Conservation (phyloP, 2,113 vertebrate species). For the human region GRCh38 chr9:119686001-119686500, state of each 20-base stretch:
- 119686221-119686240: background rate
- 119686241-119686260: accelerated
- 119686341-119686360: background rate
- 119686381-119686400: background rate
- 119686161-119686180: background rate
- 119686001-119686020: constrained; percentile 42
- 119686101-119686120: background rate
- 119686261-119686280: background rate
- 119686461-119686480: background rate
- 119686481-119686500: background rate
- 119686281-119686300: background rate
- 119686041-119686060: constrained; percentile 32
- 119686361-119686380: background rate
- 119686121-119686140: background rate
- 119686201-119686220: background rate
- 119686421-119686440: background rate
- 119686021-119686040: constrained; percentile 68
- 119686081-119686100: constrained; percentile 55
- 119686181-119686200: background rate
- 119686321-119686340: background rate
- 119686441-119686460: background rate
- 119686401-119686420: background rate
- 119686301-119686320: background rate
- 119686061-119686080: constrained; percentile 17
- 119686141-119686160: background rate